Evolutionary conservation across 1,140 invertebrate species (phyloP).

Genomic region (Drosophila prosaltans): DNA sequence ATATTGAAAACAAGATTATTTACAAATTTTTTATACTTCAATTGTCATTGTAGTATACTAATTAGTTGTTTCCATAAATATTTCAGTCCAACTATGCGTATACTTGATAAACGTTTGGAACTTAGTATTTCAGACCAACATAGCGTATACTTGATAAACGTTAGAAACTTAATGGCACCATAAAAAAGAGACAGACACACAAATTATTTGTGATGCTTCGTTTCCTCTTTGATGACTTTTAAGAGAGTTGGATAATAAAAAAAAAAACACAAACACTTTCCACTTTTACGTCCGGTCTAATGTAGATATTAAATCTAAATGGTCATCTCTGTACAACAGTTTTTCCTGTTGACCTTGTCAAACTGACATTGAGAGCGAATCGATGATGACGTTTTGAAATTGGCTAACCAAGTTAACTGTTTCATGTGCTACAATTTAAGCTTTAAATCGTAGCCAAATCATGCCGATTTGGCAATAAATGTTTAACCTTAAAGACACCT

Average conservation of each 20-base stretch:
- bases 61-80: too few species aligned
- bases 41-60: too few species aligned
- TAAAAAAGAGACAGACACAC: background rate
- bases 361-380: slow-evolving; percentile 27
- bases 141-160: background rate
- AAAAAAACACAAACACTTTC: background rate
- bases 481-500: slow-evolving; percentile 49
- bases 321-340: background rate
- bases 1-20: too few species aligned
- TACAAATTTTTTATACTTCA: too few species aligned
- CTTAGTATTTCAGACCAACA: background rate
- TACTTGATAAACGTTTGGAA: background rate
- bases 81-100: background rate
- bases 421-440: slow-evolving; percentile 7
- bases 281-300: slow-evolving; percentile 1
- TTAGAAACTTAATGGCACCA: background rate
- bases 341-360: slow-evolving; percentile 47
- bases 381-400: slow-evolving; percentile 25
- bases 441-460: slow-evolving; percentile 40
- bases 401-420: slow-evolving; percentile 15
- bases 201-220: background rate
- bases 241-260: background rate
- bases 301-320: background rate
- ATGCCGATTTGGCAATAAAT: slow-evolving; percentile 37
- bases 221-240: background rate